These are phyloP conservation scores for Morone chrysops DNA, from an alignment of 2,113 vertebrate genomes.

Conservation along the genomic window DNA sequence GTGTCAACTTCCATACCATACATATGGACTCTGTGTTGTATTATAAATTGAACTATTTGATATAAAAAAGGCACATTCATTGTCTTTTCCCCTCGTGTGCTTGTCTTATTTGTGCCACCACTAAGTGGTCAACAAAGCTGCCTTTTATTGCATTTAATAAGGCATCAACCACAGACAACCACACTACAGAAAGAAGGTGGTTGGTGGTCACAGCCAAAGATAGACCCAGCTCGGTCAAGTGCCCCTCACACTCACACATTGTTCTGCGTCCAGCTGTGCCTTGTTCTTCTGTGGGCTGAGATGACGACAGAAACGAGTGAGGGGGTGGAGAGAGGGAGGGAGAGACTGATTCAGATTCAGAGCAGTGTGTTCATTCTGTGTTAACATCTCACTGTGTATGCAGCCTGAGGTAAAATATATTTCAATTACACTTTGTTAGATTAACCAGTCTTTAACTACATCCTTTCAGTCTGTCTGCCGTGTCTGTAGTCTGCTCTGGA, in stretches of 20 bases:
- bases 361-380: constrained; percentile 52
- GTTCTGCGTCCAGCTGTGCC: constrained; percentile 81
- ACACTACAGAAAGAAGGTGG: constrained; percentile 48
- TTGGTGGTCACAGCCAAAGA: constrained; percentile 71
- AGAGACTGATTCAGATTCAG: constrained; percentile 35
- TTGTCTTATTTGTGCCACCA: constrained; percentile 20
- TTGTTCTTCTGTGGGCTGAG: constrained; percentile 79
- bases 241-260: constrained; percentile 77
- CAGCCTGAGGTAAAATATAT: constrained; percentile 68
- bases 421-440: constrained; percentile 36
- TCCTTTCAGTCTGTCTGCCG: background rate
- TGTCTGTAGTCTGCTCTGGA: constrained; percentile 52
- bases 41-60: background rate
- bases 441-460: background rate
- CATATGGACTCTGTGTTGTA: background rate
- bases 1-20: background rate
- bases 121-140: constrained; percentile 23
- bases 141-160: constrained; percentile 1
- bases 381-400: constrained; percentile 63
- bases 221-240: constrained; percentile 65
- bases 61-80: background rate
- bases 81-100: background rate
- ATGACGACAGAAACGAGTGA: constrained; percentile 75
- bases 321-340: constrained; percentile 59
- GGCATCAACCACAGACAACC: constrained; percentile 19